Conservation (phyloP, 2,797 vertebrate genomes). For the Amphiprion clarkii region DNA sequence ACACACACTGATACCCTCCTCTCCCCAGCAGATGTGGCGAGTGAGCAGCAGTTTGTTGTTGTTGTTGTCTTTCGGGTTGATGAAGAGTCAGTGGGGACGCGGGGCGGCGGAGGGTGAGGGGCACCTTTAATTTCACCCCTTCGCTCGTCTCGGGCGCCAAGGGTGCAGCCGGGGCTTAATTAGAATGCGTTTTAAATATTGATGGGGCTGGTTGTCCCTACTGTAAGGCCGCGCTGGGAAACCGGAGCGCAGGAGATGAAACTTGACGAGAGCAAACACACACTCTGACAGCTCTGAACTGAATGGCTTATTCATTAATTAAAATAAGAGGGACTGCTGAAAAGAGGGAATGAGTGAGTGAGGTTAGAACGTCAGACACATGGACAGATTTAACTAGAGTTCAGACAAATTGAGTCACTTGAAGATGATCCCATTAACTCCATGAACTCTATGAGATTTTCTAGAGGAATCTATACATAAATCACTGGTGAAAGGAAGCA, state of each 20-base stretch:
- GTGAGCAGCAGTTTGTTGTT: constrained; percentile 51
- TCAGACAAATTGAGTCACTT: neutral
- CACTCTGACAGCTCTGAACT: constrained; percentile 68
- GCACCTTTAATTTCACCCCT: constrained; percentile 66
- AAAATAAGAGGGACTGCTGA: constrained; percentile 60
- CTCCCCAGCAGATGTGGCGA: constrained; percentile 15
- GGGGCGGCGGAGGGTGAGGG: constrained; percentile 37
- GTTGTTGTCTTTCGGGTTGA: constrained; percentile 59
- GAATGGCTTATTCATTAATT: constrained; percentile 74
- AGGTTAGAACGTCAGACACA: constrained; percentile 11
- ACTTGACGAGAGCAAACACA: constrained; percentile 71
- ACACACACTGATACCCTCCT: neutral
- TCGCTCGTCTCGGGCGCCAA: constrained; percentile 46
- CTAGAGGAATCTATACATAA: neutral
- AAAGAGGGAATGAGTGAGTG: constrained; percentile 29
- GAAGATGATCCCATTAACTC: neutral
- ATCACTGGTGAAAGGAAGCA: neutral
- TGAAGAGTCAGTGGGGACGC: constrained; percentile 49
- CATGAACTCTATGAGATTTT: neutral
- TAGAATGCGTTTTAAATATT: constrained; percentile 82
- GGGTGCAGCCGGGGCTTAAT: constrained; percentile 70
- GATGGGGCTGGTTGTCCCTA: constrained; percentile 68
- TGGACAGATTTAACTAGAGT: neutral
- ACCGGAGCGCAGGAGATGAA: constrained; percentile 68
- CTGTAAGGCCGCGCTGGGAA: constrained; percentile 67